phyloP scores from a whole-genome alignment of 2,113 vertebrate species.

The Tachysurus vachellii region DNA sequence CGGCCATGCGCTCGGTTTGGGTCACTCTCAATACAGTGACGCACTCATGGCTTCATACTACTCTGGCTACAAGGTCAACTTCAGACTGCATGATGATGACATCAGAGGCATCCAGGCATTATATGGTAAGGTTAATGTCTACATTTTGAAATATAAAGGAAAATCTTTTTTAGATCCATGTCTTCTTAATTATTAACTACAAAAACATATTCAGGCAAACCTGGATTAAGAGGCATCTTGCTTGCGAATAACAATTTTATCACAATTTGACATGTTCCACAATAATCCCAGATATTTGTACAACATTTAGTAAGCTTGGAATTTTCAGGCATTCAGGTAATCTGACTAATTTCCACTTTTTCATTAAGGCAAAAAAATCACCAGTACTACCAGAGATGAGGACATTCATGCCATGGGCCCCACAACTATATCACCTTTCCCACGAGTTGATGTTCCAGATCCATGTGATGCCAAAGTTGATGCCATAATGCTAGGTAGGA shows the following conservation, averaged over 20 bases:
- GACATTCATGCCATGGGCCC: slow-evolving; percentile 29
- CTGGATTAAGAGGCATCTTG: not conserved
- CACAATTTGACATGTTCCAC: not conserved
- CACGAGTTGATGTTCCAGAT: slow-evolving; percentile 63
- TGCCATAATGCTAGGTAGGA: slow-evolving; percentile 81
- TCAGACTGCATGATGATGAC: slow-evolving; percentile 82
- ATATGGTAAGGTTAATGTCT: slow-evolving; percentile 74
- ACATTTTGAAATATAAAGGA: not conserved
- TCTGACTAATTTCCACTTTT: not conserved
- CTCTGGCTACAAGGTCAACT: slow-evolving; percentile 76
- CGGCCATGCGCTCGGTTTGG: slow-evolving; percentile 85
- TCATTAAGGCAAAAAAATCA: slow-evolving; percentile 59
- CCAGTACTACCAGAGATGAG: slow-evolving; percentile 29
- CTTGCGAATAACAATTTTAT: not conserved
- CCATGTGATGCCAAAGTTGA: slow-evolving; percentile 83
- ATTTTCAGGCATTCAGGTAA: not conserved
- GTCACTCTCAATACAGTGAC: slow-evolving; percentile 77
- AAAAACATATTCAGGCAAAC: not conserved
- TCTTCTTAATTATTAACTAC: not conserved
- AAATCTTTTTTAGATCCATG: not conserved
- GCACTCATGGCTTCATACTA: slow-evolving; percentile 87
- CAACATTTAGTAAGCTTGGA: not conserved
- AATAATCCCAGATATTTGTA: not conserved
- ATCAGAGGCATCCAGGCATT: slow-evolving; percentile 82
- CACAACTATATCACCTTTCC: slow-evolving; percentile 46